Base-by-base conservation (phyloP, 2,797 vertebrate species). In the Masticophis lateralis region DNA sequence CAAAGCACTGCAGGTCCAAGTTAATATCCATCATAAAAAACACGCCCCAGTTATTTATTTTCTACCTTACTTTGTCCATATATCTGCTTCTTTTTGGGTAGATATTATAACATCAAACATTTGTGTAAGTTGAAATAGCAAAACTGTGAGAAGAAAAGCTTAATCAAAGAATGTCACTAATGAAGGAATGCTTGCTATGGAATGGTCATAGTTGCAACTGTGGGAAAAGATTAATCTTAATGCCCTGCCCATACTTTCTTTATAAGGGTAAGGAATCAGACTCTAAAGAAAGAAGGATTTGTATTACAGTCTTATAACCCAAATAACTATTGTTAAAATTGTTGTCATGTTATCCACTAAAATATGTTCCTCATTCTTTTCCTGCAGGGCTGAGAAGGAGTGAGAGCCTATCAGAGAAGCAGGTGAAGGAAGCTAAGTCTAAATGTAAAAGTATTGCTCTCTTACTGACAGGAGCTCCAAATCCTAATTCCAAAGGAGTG, bases 371-470 rank as follows among this genome's bases (percentile, higher is more conserved):
- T 96, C 47, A 74, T 93, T 96, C 74, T 88, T 93, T 93, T 90
- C 92, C 94, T 93, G 79, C 56, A 99, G 99, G 99, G 97, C 98
- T 99, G 96, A 98, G 99, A 93, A 98, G 99, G 94, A 99, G 98
- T 9, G 99, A 99, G 96, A 99, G 99, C 96, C 97, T 98, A 88
- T 99, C 99, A 0, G 99, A 99, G 96, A 99, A 99, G 97, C 99
- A 99, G 96, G 98, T 99, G 96, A 99, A 99, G 96, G 99, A 99
- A 97, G 99, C 98, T 91, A 99, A 99, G 96, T 99, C 99, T 98
- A 99, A 99, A 99, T 99, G 99, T 98, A 99, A 99, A 97, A 99
- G 99, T 92, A 99, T 99, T 95, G 99, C 99, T 89, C 98, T 99
- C 32, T 98, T 99, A 94, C 98, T 99, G 87, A 99, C 99, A 0